phyloP scores from a whole-genome alignment of 2,113 vertebrate species.

The Parus major region DNA sequence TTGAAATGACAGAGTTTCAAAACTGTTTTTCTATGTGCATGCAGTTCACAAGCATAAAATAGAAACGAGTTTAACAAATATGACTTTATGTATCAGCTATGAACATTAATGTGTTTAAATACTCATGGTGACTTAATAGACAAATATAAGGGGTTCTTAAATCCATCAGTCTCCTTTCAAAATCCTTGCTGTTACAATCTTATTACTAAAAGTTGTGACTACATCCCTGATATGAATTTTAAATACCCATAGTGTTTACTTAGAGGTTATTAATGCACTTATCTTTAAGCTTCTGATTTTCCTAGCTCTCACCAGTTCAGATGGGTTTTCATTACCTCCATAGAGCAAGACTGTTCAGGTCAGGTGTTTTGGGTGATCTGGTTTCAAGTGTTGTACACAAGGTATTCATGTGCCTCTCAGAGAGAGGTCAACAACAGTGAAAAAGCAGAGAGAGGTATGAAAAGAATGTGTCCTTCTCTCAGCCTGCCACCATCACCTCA shows the following conservation, averaged over 20 bases:
- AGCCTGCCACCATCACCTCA: background rate
- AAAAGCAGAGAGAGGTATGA: background rate
- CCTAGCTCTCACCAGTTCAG: background rate
- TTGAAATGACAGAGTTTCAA: background rate
- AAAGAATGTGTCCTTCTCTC: background rate
- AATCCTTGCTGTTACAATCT: background rate
- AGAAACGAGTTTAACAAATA: background rate
- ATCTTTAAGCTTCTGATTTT: background rate
- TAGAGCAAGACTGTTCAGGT: background rate
- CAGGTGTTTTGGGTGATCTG: background rate
- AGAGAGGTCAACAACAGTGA: background rate
- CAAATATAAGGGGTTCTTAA: background rate
- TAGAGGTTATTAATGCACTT: background rate
- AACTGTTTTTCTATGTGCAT: background rate
- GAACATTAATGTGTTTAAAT: background rate
- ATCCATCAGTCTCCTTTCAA: background rate
- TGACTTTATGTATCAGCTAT: background rate
- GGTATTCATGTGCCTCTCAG: background rate
- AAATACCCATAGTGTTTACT: background rate
- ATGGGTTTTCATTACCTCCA: background rate
- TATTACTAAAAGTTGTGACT: background rate
- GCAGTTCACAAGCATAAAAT: background rate
- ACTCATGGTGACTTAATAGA: background rate
- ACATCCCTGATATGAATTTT: background rate
- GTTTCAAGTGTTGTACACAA: background rate